phyloP scores from a whole-genome alignment of 2,113 vertebrate genomes.

The Calidris pygmaea region DNA sequence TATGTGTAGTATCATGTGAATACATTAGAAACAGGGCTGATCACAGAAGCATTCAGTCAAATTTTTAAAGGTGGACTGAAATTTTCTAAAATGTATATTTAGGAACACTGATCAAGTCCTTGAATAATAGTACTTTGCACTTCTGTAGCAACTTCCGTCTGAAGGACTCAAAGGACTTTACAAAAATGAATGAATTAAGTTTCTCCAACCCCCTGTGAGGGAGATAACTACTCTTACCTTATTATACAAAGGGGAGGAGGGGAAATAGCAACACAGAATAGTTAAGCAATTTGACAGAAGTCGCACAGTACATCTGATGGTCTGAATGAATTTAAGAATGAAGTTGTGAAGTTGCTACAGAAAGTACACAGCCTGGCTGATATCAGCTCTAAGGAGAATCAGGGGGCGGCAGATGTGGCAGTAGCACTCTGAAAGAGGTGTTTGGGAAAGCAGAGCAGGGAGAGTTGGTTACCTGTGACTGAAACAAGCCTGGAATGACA shows the following conservation, averaged over 20 bases:
- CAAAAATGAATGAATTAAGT: background rate
- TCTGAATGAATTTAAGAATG: background rate
- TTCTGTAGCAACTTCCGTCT: background rate
- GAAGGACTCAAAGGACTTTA: background rate
- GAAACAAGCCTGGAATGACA: slow-evolving; percentile 30
- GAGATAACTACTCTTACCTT: slow-evolving; percentile 6
- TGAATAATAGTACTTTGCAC: background rate
- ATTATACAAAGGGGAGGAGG: background rate
- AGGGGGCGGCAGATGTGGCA: background rate
- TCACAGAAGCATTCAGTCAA: background rate
- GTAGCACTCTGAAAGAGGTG: background rate
- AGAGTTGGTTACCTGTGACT: rapidly evolving
- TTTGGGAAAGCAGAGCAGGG: background rate
- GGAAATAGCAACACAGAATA: background rate
- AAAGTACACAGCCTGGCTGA: background rate
- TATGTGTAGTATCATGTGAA: background rate
- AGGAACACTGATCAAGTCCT: background rate
- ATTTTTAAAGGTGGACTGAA: background rate
- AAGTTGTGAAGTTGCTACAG: background rate
- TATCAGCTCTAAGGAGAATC: background rate
- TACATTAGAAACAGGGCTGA: background rate
- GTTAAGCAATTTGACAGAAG: background rate
- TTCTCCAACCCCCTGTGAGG: background rate
- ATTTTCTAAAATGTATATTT: background rate
- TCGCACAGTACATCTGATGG: background rate